Conservation (phyloP, 1,140 invertebrate species). For the Tribolium madens region DNA sequence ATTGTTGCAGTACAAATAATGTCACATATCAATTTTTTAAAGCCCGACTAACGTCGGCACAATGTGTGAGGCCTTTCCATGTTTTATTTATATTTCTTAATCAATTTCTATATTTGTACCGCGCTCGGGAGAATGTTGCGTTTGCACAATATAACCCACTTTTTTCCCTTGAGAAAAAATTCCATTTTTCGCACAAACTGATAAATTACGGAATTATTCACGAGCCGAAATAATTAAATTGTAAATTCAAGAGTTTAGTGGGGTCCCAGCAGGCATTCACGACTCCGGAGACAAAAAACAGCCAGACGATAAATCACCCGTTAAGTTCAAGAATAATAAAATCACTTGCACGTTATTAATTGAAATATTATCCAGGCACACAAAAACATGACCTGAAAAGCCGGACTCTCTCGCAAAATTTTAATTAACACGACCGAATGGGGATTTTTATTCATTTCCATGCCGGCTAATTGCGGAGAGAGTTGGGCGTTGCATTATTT, state of each 20-base stretch:
- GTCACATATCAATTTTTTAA: conserved; percentile 56
- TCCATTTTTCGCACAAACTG: conserved; percentile 3
- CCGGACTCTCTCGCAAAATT: conserved; percentile 24
- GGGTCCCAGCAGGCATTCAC: conserved; percentile 24
- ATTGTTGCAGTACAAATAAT: conserved; percentile 62
- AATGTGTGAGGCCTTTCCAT: conserved; percentile 48
- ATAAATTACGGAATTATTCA: conserved; percentile 27
- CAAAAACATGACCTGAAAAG: conserved; percentile 25
- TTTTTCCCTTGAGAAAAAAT: conserved; percentile 12
- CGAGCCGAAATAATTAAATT: conserved; percentile 17
- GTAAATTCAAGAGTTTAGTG: conserved; percentile 16
- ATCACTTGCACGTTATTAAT: conserved; percentile 31
- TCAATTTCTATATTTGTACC: conserved; percentile 40
- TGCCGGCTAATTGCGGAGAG: conserved; percentile 26
- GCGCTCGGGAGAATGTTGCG: conserved; percentile 21
- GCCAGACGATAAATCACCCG: conserved; percentile 23
- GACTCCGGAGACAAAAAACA: background rate
- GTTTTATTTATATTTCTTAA: conserved; percentile 51
- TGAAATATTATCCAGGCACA: conserved; percentile 29
- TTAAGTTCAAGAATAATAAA: conserved; percentile 29
- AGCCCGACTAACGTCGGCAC: conserved; percentile 35
- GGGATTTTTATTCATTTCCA: conserved; percentile 36
- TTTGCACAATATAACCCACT: conserved; percentile 39
- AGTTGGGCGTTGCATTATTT: conserved; percentile 31
- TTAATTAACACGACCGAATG: conserved; percentile 35